A percentile compares a stretch with the other conserved stretches of the same genome.
These are phyloP conservation scores for Drosophila miranda DNA, from an alignment of 1,140 invertebrate genomes.

Conservation along the genomic window DNA sequence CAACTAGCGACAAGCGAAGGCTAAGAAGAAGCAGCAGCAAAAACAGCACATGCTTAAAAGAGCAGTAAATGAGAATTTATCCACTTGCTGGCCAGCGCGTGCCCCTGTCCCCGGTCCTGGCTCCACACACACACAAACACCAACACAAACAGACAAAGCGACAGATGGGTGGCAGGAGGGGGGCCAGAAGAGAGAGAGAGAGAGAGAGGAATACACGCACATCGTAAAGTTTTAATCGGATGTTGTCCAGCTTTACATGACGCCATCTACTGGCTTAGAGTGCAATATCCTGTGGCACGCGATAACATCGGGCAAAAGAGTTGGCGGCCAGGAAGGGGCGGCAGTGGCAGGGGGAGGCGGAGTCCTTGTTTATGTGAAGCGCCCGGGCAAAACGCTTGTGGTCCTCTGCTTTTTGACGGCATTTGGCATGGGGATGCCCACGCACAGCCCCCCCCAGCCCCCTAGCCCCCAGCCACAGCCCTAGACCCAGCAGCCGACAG, in stretches of 20 bases:
- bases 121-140: constrained; percentile 2
- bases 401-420: constrained; percentile 71
- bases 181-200: background rate
- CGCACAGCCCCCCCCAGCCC: constrained; percentile 26
- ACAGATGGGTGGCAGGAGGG: background rate
- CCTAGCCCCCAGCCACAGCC: background rate
- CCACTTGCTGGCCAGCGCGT: constrained; percentile 55
- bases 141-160: constrained; percentile 16
- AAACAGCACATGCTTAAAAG: constrained; percentile 78
- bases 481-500: constrained; percentile 12
- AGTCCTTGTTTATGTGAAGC: constrained; percentile 60
- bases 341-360: constrained; percentile 6
- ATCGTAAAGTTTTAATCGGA: constrained; percentile 81
- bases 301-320: constrained; percentile 71
- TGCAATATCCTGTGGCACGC: constrained; percentile 81
- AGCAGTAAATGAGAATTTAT: constrained; percentile 82
- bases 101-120: no score
- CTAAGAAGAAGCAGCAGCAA: constrained; percentile 60
- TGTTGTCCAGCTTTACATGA: constrained; percentile 80
- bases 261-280: constrained; percentile 80
- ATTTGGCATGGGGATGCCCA: constrained; percentile 54
- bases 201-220: constrained; percentile 64
- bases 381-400: constrained; percentile 53
- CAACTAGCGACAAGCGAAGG: constrained; percentile 44
- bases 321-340: constrained; percentile 9